Conservation (phyloP, 2,113 vertebrate genomes). For the Rhinoderma darwinii region DNA sequence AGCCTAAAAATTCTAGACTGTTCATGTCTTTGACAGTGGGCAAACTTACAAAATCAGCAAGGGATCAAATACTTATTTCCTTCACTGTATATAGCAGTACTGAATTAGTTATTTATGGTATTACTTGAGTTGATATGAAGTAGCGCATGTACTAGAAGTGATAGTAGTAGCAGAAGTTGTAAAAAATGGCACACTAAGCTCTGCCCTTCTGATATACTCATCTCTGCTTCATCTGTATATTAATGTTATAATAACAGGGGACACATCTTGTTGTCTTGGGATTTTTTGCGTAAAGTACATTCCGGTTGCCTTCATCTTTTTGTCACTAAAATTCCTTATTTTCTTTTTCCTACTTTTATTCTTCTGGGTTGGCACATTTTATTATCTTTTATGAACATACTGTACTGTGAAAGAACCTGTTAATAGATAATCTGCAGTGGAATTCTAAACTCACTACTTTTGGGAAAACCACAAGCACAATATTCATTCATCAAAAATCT, state of each 20-base stretch:
- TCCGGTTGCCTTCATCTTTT: not conserved
- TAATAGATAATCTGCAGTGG: conserved; percentile 14
- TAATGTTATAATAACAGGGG: not conserved
- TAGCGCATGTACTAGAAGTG: too few relatives aligned
- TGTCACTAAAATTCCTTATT: not conserved
- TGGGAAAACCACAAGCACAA: not conserved
- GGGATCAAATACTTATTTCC: too few relatives aligned
- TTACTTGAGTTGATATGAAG: too few relatives aligned
- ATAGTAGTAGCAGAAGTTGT: too few relatives aligned
- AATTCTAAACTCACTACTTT: conserved; percentile 11
- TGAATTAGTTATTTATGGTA: too few relatives aligned
- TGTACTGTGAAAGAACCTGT: not conserved
- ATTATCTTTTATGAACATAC: conserved; percentile 20
- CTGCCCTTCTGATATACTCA: too few relatives aligned
- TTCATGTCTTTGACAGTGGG: too few relatives aligned
- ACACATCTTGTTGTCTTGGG: not conserved
- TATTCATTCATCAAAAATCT: not conserved
- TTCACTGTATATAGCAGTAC: too few relatives aligned
- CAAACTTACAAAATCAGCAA: too few relatives aligned
- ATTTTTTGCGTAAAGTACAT: not conserved
- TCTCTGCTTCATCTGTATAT: too few relatives aligned
- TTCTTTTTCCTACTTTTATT: not conserved
- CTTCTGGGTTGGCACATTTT: not conserved
- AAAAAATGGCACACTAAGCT: not conserved
- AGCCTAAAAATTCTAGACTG: too few relatives aligned